Evolutionary conservation across 2,797 vertebrate genomes (phyloP).

Genomic region (Pantherophis alleghaniensis): DNA sequence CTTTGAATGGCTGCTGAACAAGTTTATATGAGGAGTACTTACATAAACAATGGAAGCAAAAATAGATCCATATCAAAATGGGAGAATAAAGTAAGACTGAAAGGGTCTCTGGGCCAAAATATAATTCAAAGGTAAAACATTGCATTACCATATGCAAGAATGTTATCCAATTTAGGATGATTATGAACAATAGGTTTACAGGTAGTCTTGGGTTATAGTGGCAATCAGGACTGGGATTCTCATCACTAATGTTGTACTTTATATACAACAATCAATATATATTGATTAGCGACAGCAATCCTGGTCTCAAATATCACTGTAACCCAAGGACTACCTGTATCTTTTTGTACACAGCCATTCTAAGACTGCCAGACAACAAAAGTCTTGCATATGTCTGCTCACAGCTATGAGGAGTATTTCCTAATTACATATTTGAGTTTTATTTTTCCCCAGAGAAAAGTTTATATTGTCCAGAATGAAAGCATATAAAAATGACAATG

Average conservation of each 20-base stretch:
- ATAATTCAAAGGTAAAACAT: background rate
- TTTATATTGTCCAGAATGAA: background rate
- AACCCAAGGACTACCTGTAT: background rate
- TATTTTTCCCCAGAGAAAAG: background rate
- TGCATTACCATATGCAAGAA: background rate
- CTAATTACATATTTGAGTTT: background rate
- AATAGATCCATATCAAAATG: background rate
- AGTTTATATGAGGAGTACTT: background rate
- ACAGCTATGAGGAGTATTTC: background rate
- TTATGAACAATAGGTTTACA: background rate
- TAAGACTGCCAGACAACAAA: background rate
- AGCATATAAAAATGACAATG: background rate
- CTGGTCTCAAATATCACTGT: background rate
- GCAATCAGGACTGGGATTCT: background rate
- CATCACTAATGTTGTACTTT: background rate
- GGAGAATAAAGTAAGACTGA: background rate
- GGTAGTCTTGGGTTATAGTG: background rate
- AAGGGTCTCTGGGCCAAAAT: background rate
- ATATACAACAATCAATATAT: too few species aligned
- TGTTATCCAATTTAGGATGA: background rate
- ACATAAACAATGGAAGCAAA: background rate
- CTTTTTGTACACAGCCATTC: background rate
- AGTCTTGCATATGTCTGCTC: background rate
- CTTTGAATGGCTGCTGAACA: background rate
- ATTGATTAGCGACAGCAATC: background rate